Conservation (phyloP, 2,113 vertebrate species). For the Scomber colias region DNA sequence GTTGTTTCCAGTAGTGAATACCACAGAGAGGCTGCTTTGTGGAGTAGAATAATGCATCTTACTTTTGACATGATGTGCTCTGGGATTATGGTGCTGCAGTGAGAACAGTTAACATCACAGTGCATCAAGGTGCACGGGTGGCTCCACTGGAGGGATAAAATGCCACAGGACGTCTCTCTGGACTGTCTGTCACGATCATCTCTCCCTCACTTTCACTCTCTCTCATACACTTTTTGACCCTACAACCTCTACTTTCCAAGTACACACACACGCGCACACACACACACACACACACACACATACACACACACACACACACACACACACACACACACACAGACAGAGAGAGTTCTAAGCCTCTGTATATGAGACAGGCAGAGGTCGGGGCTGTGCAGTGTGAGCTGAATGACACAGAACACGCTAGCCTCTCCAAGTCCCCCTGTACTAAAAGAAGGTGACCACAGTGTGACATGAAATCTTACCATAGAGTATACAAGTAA, state of each 20-base stretch:
- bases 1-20: slow-evolving; percentile 9
- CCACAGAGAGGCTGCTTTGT: neutral
- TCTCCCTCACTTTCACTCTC: slow-evolving; percentile 35
- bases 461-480: slow-evolving; percentile 17
- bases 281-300: slow-evolving; percentile 11
- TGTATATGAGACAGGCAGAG: slow-evolving; percentile 52
- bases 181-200: slow-evolving; percentile 32
- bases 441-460: neutral
- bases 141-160: slow-evolving; percentile 24
- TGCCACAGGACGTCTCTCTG: neutral
- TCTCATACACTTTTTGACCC: slow-evolving; percentile 29
- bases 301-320: neutral
- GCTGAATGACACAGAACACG: slow-evolving; percentile 22
- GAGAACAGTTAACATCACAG: slow-evolving; percentile 12
- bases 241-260: neutral
- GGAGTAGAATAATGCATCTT: neutral
- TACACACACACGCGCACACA: neutral
- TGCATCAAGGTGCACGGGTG: neutral
- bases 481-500: neutral
- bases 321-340: slow-evolving; percentile 21
- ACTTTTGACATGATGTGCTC: slow-evolving; percentile 18
- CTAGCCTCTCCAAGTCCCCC: slow-evolving; percentile 15
- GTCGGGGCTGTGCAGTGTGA: slow-evolving; percentile 30
- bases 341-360: slow-evolving; percentile 9
- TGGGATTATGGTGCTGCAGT: slow-evolving; percentile 6